Conservation (phyloP, 2,797 vertebrate genomes). For the Toxotes lorentzi region DNA sequence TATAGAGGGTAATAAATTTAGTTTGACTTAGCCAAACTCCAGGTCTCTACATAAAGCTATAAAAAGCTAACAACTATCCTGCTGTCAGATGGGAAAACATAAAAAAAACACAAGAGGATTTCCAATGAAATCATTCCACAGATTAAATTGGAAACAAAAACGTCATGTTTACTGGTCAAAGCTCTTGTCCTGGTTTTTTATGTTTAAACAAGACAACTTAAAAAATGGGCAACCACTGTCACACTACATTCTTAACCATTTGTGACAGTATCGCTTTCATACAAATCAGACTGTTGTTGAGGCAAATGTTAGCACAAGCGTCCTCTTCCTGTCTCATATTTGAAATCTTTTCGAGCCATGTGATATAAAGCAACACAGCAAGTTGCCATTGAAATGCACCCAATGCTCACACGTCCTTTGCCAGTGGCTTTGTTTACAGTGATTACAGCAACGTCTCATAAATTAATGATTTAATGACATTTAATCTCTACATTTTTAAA, state of each 20-base stretch:
- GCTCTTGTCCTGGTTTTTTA: neutral
- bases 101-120: slow-evolving; percentile 15
- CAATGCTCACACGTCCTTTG: neutral
- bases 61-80: slow-evolving; percentile 26
- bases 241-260: no score
- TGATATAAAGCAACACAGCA: neutral
- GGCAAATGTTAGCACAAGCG: no score
- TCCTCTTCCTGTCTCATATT: neutral
- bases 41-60: slow-evolving; percentile 27
- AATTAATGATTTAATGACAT: neutral
- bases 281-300: neutral
- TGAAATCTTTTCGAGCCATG: neutral
- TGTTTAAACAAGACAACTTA: neutral
- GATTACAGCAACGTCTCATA: neutral
- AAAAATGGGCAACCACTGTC: neutral
- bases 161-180: neutral
- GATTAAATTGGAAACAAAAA: slow-evolving; percentile 24
- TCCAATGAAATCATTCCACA: slow-evolving; percentile 12
- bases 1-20: slow-evolving; percentile 23
- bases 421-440: neutral
- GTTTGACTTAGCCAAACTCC: slow-evolving; percentile 28
- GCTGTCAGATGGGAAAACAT: slow-evolving; percentile 31
- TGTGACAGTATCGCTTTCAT: neutral
- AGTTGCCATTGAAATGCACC: neutral
- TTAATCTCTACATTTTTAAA: slow-evolving; percentile 5